These are phyloP conservation scores for Nipponia nippon DNA, from an alignment of 2,113 vertebrate genomes.

Conservation along the genomic window DNA sequence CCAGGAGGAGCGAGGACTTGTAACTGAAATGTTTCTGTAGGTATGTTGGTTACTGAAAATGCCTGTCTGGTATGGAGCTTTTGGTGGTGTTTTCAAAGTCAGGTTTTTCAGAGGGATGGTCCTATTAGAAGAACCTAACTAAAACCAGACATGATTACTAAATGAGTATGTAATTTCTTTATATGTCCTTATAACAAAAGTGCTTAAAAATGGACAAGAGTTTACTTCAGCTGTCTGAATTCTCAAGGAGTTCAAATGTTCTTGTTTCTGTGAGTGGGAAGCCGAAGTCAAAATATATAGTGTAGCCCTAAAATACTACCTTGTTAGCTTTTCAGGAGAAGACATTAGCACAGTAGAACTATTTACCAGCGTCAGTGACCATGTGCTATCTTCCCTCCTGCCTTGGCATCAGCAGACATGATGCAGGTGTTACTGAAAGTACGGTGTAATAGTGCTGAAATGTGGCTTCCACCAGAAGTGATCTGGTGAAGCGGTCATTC, in stretches of 20 bases:
- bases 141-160: neutral
- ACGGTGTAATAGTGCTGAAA: neutral
- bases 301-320: neutral
- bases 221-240: neutral
- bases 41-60: neutral
- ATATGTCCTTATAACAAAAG: neutral
- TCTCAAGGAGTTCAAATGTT: neutral
- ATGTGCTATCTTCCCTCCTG: neutral
- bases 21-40: neutral
- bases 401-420: neutral
- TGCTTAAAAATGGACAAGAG: neutral
- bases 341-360: neutral
- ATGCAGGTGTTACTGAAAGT: neutral
- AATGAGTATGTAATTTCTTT: neutral
- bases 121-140: neutral
- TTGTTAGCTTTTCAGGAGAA: neutral
- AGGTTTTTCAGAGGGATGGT: neutral
- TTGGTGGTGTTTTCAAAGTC: neutral
- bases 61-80: neutral
- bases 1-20: neutral
- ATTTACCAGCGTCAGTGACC: neutral
- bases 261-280: neutral
- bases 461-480: neutral
- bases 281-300: neutral
- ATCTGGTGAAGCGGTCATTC: neutral